Evolutionary conservation across 2,888 invertebrate species (phyloP).

Genomic region (Melipona beecheii): DNA sequence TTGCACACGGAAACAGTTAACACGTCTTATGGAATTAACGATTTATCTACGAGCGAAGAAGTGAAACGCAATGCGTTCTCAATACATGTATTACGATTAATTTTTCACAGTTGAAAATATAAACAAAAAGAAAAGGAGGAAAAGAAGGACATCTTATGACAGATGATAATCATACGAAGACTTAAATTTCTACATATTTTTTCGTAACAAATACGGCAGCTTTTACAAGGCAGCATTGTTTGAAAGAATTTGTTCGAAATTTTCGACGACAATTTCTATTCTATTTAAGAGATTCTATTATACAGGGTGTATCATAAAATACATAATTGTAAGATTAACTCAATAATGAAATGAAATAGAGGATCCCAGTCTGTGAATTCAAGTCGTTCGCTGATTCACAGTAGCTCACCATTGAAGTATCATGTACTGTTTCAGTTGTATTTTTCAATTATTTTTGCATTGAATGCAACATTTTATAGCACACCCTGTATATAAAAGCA

Average conservation of each 20-base stretch:
- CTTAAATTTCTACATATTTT: background rate
- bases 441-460: background rate
- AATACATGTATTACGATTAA: constrained; percentile 66
- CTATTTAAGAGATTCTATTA: constrained; percentile 1
- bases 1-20: constrained; percentile 53
- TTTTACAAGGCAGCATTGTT: background rate
- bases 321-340: background rate
- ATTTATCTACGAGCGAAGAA: constrained; percentile 27
- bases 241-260: background rate
- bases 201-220: background rate
- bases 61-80: constrained; percentile 37
- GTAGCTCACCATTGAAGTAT: background rate
- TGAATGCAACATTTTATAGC: background rate
- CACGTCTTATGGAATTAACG: constrained; percentile 49
- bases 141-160: background rate
- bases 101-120: constrained; percentile 3
- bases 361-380: background rate
- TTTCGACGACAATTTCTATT: background rate
- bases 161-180: background rate
- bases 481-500: background rate
- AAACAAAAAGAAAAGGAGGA: no score
- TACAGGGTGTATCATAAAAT: constrained; percentile 21
- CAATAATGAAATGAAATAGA: background rate
- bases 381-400: background rate
- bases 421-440: background rate